phyloP scores from a whole-genome alignment of 2,888 invertebrate genomes.

The Eurois occulta region DNA sequence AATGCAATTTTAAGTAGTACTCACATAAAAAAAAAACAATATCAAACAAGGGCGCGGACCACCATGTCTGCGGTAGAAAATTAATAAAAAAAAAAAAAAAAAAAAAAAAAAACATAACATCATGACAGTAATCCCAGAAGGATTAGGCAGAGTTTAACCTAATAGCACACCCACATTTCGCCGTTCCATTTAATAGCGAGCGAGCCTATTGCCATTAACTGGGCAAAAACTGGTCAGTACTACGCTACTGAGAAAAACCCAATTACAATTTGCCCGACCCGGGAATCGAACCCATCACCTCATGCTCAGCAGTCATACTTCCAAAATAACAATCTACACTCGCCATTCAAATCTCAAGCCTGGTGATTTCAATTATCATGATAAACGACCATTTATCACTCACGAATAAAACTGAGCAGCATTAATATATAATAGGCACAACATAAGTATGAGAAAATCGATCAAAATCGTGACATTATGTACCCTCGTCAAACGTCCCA shows the following conservation, averaged over 20 bases:
- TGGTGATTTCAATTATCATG: not conserved
- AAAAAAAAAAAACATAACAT: too few species aligned
- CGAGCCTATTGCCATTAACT: not conserved
- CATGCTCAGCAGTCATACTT: not conserved
- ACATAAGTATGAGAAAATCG: not conserved
- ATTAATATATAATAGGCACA: not conserved
- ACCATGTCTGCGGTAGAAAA: too few species aligned
- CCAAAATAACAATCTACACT: not conserved
- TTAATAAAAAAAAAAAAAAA: too few species aligned
- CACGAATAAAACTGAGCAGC: not conserved
- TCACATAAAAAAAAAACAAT: too few species aligned
- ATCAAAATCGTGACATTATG: constrained; percentile 18
- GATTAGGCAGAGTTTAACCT: too few species aligned
- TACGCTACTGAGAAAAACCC: not conserved
- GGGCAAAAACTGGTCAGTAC: not conserved
- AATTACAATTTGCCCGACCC: not conserved
- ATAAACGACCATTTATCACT: constrained; percentile 1
- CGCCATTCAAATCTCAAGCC: not conserved
- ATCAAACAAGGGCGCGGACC: too few species aligned
- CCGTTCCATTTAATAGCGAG: not conserved
- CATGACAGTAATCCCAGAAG: too few species aligned
- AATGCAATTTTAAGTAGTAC: too few species aligned
- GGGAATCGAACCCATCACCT: not conserved
- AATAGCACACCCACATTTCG: too few species aligned
- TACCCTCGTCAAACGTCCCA: constrained; percentile 31